These are phyloP conservation scores for Acronicta alni DNA, from an alignment of 2,888 invertebrate species.

Conservation along the genomic window DNA sequence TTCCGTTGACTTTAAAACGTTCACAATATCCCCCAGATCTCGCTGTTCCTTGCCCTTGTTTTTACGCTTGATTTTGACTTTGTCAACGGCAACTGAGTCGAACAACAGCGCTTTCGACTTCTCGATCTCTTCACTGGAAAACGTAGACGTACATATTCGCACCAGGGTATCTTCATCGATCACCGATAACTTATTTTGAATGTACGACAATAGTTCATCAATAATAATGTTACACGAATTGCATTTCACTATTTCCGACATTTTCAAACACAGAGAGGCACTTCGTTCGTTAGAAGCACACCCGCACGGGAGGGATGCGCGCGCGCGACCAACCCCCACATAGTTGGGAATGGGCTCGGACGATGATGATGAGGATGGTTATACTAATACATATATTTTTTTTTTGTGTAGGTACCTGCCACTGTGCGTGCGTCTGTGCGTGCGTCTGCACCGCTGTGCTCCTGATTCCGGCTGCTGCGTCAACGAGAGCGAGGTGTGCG, in stretches of 20 bases:
- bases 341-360: no score
- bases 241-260: constrained; percentile 8
- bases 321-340: no score
- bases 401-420: constrained; percentile 91
- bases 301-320: constrained; percentile 12
- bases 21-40: constrained; percentile 3
- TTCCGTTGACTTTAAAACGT: constrained; percentile 6
- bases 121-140: constrained; percentile 6
- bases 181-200: constrained; percentile 7
- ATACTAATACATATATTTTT: no score
- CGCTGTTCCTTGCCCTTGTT: constrained; percentile 7
- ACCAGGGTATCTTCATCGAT: constrained; percentile 12
- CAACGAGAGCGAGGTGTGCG: constrained; percentile 92
- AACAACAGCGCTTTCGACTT: constrained; percentile 8
- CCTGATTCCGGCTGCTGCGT: constrained; percentile 96
- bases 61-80: constrained; percentile 11
- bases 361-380: no score
- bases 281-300: constrained; percentile 8
- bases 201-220: constrained; percentile 7
- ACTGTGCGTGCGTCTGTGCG: constrained; percentile 95
- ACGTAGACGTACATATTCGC: constrained; percentile 7
- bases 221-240: constrained; percentile 11
- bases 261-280: neutral
- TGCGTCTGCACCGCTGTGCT: constrained; percentile 95
- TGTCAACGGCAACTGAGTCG: constrained; percentile 6